These are phyloP conservation scores for Sarcophaga subvicina DNA, from an alignment of 2,888 invertebrate genomes.

Conservation along the genomic window DNA sequence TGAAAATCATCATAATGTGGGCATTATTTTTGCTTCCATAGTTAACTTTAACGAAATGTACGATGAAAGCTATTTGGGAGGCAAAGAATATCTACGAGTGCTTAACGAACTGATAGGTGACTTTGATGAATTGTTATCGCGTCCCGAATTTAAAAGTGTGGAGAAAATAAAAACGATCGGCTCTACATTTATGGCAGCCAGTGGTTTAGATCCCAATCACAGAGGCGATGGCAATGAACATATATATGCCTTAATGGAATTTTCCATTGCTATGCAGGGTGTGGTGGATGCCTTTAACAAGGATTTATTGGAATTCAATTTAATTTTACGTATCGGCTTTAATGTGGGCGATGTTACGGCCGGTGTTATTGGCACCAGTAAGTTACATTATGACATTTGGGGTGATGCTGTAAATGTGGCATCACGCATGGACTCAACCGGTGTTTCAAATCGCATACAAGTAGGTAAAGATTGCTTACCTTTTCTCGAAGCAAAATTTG, in stretches of 20 bases:
- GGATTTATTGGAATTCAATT: slow-evolving; percentile 94
- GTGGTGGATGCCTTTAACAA: slow-evolving; percentile 94
- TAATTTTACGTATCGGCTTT: slow-evolving; percentile 92
- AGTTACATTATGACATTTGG: slow-evolving; percentile 98
- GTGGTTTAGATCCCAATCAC: slow-evolving; percentile 93
- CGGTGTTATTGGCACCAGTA: slow-evolving; percentile 97
- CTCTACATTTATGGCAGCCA: slow-evolving; percentile 98
- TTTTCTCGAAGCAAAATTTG: slow-evolving; percentile 88
- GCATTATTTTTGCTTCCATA: slow-evolving; percentile 97
- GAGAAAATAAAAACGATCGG: slow-evolving; percentile 99
- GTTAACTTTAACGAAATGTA: slow-evolving; percentile 99
- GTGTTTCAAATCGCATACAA: slow-evolving; percentile 92
- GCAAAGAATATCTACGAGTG: slow-evolving; percentile 96
- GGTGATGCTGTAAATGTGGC: slow-evolving; percentile 99
- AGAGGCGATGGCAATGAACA: slow-evolving; percentile 87
- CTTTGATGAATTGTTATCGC: slow-evolving; percentile 95
- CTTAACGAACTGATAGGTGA: slow-evolving; percentile 98
- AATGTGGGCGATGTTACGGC: slow-evolving; percentile 98
- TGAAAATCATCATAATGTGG: slow-evolving; percentile 95
- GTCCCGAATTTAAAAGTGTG: slow-evolving; percentile 91
- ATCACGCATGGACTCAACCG: slow-evolving; percentile 98
- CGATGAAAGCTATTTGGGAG: slow-evolving; percentile 97
- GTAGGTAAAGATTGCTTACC: slow-evolving; percentile 89
- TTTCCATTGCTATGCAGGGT: slow-evolving; percentile 94
- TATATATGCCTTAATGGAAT: slow-evolving; percentile 95